Evolutionary conservation across 2,113 vertebrate species (phyloP), one percentile per base, ranked within the genome.

Genomic region (Oreocharis arfaki): DNA sequence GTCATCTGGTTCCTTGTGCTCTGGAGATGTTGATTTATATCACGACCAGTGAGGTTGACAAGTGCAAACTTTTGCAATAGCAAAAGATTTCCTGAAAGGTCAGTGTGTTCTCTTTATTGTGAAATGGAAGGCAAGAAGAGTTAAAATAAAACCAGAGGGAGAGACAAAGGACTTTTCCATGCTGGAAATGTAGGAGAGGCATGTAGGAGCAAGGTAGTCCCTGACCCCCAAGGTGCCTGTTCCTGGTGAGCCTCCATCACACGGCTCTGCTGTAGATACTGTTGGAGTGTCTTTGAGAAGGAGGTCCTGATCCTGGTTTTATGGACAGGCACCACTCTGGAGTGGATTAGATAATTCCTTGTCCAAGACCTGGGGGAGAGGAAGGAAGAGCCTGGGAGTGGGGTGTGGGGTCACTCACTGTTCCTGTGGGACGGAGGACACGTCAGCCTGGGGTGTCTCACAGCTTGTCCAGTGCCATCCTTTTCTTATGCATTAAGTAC

Each of bases 11-110:
- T 93, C 55, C 57, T 76, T 82, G 57, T 63, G 52, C 65, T 82
- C 65, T 41, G 8, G 53, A 81, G 69, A 69, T 67, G 44, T 57
- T 93, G 57, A 93, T 93, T 97, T 94, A 87, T 96, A 16, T 61
- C 3, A 4, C 3, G 26, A 46, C 63, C 63, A 42, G 65, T 14
- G 47, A 90, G 41, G 64, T 1, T 94, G 93, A 91, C 70, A 95
- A 91, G 86, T 89, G 65, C 65, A 93, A 73, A 61, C 68, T 87
- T 93, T 26, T 79, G 67, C 78, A 91, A 76, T 24, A 90, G 74
- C 1, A 0, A 35, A 63, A 87, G 68, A 53, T 87, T 94, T 96
- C 79, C 87, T 84, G 87, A 63, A 70, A 84, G 80, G 76, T 90
- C 78, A 55, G 13, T 20, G 41, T 74, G 79, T 81, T 92, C 90